Evolutionary conservation across 2,113 vertebrate genomes (phyloP).

Genomic region (Melanerpes aurifrons): DNA sequence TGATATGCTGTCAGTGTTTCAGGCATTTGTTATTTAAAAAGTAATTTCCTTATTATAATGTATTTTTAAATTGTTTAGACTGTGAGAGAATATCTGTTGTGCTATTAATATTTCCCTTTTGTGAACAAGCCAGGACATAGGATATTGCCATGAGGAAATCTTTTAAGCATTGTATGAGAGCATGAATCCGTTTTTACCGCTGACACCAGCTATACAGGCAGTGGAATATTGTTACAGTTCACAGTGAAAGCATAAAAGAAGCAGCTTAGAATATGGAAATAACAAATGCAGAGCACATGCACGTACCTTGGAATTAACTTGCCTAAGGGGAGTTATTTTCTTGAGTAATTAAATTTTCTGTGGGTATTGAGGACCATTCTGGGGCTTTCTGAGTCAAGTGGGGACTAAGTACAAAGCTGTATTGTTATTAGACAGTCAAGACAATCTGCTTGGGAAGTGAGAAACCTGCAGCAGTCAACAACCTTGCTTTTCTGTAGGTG

Average conservation of each 20-base stretch:
- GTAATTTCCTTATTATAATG: slow-evolving; percentile 44
- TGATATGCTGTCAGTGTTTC: slow-evolving; percentile 27
- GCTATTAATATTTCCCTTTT: slow-evolving; percentile 53
- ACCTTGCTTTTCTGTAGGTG: slow-evolving; percentile 25
- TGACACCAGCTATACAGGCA: background rate
- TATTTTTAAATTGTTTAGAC: slow-evolving; percentile 39
- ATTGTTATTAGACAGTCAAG: slow-evolving; percentile 16
- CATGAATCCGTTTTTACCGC: slow-evolving; percentile 6
- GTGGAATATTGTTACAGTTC: background rate
- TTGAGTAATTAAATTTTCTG: slow-evolving; percentile 37
- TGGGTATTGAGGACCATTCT: slow-evolving; percentile 30
- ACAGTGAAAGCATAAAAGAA: background rate
- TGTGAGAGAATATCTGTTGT: slow-evolving; percentile 6
- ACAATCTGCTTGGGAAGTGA: background rate
- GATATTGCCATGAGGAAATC: background rate
- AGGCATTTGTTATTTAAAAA: slow-evolving; percentile 51
- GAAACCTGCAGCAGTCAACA: slow-evolving; percentile 6
- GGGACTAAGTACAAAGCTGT: background rate
- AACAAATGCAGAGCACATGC: background rate
- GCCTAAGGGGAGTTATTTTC: background rate
- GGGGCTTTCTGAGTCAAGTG: slow-evolving; percentile 20
- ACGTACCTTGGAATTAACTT: background rate
- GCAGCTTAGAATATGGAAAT: background rate
- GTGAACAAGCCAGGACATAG: slow-evolving; percentile 27
- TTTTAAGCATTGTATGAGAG: slow-evolving; percentile 6